Base-by-base conservation (phyloP, 2,113 vertebrate species). In the Australoheros scitulus region DNA sequence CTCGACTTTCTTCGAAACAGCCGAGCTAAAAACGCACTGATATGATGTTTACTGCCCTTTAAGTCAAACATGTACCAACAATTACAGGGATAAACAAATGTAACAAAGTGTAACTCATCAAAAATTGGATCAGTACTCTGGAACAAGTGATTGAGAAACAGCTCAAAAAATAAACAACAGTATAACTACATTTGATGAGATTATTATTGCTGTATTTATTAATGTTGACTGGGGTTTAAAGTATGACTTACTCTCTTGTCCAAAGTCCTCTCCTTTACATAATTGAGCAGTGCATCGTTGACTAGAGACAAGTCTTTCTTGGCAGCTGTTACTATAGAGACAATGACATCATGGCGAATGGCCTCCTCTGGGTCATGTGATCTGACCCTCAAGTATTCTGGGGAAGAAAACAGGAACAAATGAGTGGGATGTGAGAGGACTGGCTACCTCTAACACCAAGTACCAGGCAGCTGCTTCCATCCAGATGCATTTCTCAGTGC, bases 311-410 rank as follows among this genome's bases (percentile, higher is more conserved):
- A 96, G 92, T 99, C 98, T 91, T 99, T 99, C 94, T 98, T 99
- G 92, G 98, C 98, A 91, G 98, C 98, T 14, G 98, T 99, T 92
- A 99, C 98, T 93, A 99, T 99, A 87, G 98, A 99, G 81, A 99
- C 98, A 77, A 99, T 99, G 89, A 99, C 98, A 92, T 99, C 98
- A 87, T 99, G 98, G 64, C 98, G 96, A 90, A 99, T 99, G 79
- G 98, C 98, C 92, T 99, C 98, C 94, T 99, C 98, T 2, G 98
- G 98, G 91, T 99, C 98, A 94, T 99, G 98, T 79, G 98, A 99
- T 81, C 98, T 95, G 89, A 99, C 98, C 95, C 98, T 97, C 79
- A 99, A 96, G 91, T 96, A 99, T 83, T 99, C 98, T 99, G 94
- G 68, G 77, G 76, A 90, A 78, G n/a, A 63, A 85, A 77, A 64